Percentiles rank a stretch among this genome's conserved stretches.
Conservation (phyloP, 2,888 invertebrate species). For the Labia minor region DNA sequence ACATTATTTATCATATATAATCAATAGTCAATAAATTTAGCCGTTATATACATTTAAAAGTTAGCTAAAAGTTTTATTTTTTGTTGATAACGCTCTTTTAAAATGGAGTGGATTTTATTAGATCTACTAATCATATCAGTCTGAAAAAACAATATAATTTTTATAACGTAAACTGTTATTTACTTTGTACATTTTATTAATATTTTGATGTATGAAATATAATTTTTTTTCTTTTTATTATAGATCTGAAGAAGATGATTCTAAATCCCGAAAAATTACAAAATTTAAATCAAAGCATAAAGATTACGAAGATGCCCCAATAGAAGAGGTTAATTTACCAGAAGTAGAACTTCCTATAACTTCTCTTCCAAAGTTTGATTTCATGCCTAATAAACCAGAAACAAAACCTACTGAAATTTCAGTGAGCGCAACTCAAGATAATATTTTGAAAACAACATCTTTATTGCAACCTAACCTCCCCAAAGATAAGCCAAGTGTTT, state of each 20-base stretch:
- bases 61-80: no score
- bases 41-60: no score
- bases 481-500: constrained; percentile 28
- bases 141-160: neutral
- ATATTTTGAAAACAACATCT: neutral
- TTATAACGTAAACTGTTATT: no score
- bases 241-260: constrained; percentile 21
- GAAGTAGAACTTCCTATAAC: constrained; percentile 43
- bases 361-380: constrained; percentile 47
- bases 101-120: no score
- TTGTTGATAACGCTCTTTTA: no score
- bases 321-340: constrained; percentile 31
- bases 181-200: no score
- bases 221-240: constrained; percentile 3
- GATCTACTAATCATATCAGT: neutral
- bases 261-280: neutral
- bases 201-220: no score
- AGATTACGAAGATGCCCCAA: constrained; percentile 22
- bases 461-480: neutral
- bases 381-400: constrained; percentile 28
- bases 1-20: no score
- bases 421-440: neutral
- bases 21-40: no score
- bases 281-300: constrained; percentile 23
- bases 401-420: neutral